A percentile compares a stretch with the other conserved stretches of the same genome.
phyloP scores from a whole-genome alignment of 2,888 invertebrate species.

The Chesias legatella region DNA sequence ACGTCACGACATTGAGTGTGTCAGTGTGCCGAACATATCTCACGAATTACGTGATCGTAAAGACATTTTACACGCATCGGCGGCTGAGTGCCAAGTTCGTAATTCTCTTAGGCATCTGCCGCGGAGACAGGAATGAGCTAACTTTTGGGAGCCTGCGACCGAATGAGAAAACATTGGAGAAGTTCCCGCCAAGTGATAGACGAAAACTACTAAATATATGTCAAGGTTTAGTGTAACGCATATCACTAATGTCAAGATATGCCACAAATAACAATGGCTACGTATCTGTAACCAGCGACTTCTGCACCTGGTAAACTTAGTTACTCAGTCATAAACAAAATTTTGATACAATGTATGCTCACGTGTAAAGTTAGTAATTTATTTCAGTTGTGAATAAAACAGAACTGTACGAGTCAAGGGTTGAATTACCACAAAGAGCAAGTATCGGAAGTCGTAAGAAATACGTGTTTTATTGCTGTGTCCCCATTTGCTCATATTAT shows the following conservation, averaged over 20 bases:
- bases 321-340: constrained; percentile 39
- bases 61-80: constrained; percentile 73
- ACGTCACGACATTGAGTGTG: constrained; percentile 31
- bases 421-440: no score
- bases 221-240: constrained; percentile 58
- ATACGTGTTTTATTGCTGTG: constrained; percentile 1
- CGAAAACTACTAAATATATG: constrained; percentile 66
- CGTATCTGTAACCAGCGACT: constrained; percentile 24
- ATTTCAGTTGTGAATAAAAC: constrained; percentile 34
- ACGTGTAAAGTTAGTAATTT: constrained; percentile 44
- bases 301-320: no score
- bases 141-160: constrained; percentile 64
- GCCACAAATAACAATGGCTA: constrained; percentile 58
- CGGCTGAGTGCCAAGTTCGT: constrained; percentile 66
- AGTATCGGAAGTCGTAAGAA: neutral
- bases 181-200: constrained; percentile 67
- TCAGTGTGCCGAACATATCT: constrained; percentile 47
- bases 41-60: constrained; percentile 59
- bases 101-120: constrained; percentile 62
- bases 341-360: constrained; percentile 44
- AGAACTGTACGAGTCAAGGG: constrained; percentile 32
- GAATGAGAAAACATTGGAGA: constrained; percentile 73
- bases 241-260: constrained; percentile 58
- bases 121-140: constrained; percentile 64
- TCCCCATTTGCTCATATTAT: constrained; percentile 15